Evolutionary conservation across 2,888 invertebrate species (phyloP), one percentile per base, ranked within the genome.

Genomic region (Pachydiplax longipennis): DNA sequence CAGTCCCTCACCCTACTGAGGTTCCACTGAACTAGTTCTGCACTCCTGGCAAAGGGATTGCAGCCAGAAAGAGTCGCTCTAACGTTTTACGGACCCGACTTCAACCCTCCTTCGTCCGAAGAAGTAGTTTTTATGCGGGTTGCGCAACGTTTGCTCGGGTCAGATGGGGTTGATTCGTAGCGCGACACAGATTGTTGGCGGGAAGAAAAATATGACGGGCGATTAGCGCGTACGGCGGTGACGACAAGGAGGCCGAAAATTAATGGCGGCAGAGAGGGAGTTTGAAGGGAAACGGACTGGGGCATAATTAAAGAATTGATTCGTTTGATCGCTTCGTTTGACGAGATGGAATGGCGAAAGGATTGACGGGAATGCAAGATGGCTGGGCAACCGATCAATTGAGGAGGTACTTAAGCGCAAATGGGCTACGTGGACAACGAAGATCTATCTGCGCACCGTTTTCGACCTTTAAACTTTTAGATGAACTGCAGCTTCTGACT

Each of bases 1-100:
- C 61, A 13, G 18, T 40, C 40, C 37, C 44, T 40, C 81, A 40
- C 48, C 22, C 25, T 48, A 25, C 40, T 15, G 18, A 12, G 87
- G n/a, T 37, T 37, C 61, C n/a, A 13, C 37, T 87, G 87, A 87
- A 61, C 87, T 61, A 87, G 53, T 65, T 87, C 87, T 87, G 65
- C 87, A 31, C 18, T 58, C 58, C 58, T 53, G 31, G 15, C 25
- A n/a, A 37, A n/a, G 61, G 2, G 48, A 61, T 65, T 37, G 81
- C 40, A 81, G 35, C n/a, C 22, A 81, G 81, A 37, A 81, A 35
- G 81, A 40, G 81, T 2, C 2, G 81, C 81, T 5, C 15, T 18
- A 18, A 0, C 22, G 18, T 81, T 25, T 12, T 73, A 13, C 25
- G 31, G 25, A 73, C 73, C 73, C 25, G 31, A 73, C 73, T 73